These are phyloP conservation scores for Hypsopygia costalis DNA, from an alignment of 2,888 invertebrate species.

Conservation along the genomic window DNA sequence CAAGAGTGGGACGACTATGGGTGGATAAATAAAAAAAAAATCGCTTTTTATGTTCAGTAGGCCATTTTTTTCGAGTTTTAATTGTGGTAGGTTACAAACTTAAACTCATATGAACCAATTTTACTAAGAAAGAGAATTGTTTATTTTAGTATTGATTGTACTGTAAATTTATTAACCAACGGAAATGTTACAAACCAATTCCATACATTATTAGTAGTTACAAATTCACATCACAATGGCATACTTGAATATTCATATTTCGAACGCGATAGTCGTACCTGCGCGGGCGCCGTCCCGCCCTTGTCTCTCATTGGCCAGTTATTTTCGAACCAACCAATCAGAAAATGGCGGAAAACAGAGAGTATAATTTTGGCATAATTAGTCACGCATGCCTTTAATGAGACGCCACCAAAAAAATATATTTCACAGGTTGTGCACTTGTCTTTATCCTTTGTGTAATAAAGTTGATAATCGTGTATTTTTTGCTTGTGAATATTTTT, in stretches of 20 bases:
- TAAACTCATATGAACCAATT: too few relatives aligned
- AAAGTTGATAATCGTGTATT: conserved; percentile 5
- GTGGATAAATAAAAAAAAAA: too few relatives aligned
- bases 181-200: conserved; percentile 18
- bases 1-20: too few relatives aligned
- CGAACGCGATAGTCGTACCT: conserved; percentile 45
- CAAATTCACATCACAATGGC: conserved; percentile 28
- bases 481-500: conserved; percentile 2
- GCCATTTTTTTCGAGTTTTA: too few relatives aligned
- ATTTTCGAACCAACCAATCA: conserved; percentile 63
- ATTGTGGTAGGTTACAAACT: too few relatives aligned
- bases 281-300: conserved; percentile 72
- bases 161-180: background rate
- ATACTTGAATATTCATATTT: conserved; percentile 59
- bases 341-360: conserved; percentile 40
- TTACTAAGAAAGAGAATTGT: too few relatives aligned
- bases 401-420: conserved; percentile 28
- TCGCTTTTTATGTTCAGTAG: too few relatives aligned
- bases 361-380: conserved; percentile 77
- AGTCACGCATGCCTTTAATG: conserved; percentile 64
- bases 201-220: conserved; percentile 12
- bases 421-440: conserved; percentile 7
- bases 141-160: background rate
- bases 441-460: conserved; percentile 5
- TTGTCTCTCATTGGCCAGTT: conserved; percentile 59